Conservation (phyloP, 2,797 vertebrate genomes). For the Oceanodroma leucorhoa region DNA sequence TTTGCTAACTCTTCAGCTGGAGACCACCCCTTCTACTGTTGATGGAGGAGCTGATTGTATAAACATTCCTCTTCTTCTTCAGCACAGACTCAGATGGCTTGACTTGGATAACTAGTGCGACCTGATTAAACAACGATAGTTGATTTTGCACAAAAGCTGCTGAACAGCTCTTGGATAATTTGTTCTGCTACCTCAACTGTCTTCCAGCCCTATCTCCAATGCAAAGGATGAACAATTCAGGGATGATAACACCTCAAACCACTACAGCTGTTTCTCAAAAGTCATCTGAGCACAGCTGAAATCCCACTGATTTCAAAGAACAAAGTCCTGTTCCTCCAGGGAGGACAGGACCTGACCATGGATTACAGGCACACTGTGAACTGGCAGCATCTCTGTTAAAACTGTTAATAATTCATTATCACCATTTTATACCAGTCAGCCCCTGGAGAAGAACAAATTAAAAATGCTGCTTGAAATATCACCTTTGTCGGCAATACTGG, state of each 20-base stretch:
- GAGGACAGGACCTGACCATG: accelerated
- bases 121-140: neutral
- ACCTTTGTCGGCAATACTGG: neutral
- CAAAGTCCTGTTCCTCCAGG: neutral
- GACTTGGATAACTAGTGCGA: neutral
- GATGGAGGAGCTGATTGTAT: neutral
- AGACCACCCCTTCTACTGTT: neutral
- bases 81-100: neutral
- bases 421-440: neutral
- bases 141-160: neutral
- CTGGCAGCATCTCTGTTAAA: neutral
- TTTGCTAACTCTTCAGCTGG: neutral
- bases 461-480: constrained; percentile 52
- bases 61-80: neutral
- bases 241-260: neutral
- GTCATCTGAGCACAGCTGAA: neutral
- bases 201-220: neutral
- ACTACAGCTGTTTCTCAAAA: neutral
- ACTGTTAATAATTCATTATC: constrained; percentile 45
- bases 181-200: neutral
- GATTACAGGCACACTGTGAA: neutral
- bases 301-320: neutral
- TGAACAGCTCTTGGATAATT: neutral
- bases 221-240: neutral
- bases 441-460: constrained; percentile 38